Percentiles rank a stretch among this genome's conserved stretches.
Evolutionary conservation across 2,888 invertebrate species (phyloP).

Genomic region (Monochamus alternatus): DNA sequence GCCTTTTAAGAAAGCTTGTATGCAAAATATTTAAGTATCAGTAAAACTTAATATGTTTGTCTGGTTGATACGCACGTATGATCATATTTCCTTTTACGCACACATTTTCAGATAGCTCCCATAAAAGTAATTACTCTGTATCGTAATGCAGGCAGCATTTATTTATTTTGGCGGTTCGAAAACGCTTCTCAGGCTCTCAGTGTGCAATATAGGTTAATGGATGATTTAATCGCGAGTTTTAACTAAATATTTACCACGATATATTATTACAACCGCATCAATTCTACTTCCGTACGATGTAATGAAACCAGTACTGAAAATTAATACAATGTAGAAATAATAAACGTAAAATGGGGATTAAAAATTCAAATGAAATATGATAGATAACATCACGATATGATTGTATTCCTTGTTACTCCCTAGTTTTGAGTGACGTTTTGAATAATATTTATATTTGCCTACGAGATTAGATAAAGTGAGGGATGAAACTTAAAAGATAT

Average conservation of each 20-base stretch:
- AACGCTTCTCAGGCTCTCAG: background rate
- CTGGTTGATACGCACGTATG: background rate
- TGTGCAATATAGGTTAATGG: conserved; percentile 22
- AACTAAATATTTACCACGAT: conserved; percentile 12
- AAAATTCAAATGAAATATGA: background rate
- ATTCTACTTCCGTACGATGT: conserved; percentile 9
- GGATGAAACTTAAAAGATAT: too few relatives aligned
- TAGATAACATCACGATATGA: too few relatives aligned
- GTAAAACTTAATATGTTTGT: background rate
- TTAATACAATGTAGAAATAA: conserved; percentile 21
- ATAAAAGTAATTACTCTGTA: conserved; percentile 1
- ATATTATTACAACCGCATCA: conserved; percentile 18
- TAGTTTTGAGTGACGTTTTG: too few relatives aligned
- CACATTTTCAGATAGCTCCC: conserved; percentile 5
- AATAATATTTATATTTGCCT: too few relatives aligned
- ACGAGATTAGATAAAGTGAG: too few relatives aligned
- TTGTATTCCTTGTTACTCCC: too few relatives aligned
- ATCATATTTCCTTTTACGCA: background rate
- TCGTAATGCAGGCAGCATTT: conserved; percentile 3
- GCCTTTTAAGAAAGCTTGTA: too few relatives aligned
- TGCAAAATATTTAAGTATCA: too few relatives aligned
- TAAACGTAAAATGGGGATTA: conserved; percentile 14
- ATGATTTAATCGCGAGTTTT: conserved; percentile 18
- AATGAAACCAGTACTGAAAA: conserved; percentile 3
- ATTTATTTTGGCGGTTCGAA: conserved; percentile 4